These are phyloP conservation scores for Morpho deidamia DNA, from an alignment of 2,888 invertebrate genomes.

Conservation along the genomic window DNA sequence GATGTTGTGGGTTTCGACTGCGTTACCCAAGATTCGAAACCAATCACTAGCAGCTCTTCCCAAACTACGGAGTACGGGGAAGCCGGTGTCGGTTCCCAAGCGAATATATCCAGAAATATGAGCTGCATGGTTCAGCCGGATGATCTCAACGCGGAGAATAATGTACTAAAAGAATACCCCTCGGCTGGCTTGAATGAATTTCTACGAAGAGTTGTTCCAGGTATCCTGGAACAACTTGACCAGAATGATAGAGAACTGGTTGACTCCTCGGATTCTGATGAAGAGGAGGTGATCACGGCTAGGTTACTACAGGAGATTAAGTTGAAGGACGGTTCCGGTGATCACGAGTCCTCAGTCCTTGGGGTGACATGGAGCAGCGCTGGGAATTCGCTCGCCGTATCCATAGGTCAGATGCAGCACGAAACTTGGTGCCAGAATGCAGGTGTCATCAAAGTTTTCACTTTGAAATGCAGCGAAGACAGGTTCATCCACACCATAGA, in stretches of 20 bases:
- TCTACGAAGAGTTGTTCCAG: constrained; percentile 53
- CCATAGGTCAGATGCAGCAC: constrained; percentile 51
- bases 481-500: constrained; percentile 45
- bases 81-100: constrained; percentile 42
- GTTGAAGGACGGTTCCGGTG: constrained; percentile 48
- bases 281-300: constrained; percentile 47
- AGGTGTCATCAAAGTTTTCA: constrained; percentile 54
- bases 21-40: constrained; percentile 32
- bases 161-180: constrained; percentile 42
- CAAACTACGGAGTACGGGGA: constrained; percentile 54
- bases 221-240: constrained; percentile 56
- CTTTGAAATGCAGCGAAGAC: constrained; percentile 67
- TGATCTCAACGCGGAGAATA: constrained; percentile 42
- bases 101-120: constrained; percentile 36
- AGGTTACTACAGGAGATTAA: constrained; percentile 47
- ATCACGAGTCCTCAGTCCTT: constrained; percentile 45
- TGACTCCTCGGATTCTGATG: constrained; percentile 61
- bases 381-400: constrained; percentile 55
- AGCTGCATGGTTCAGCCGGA: constrained; percentile 43
- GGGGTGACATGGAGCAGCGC: constrained; percentile 55
- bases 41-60: constrained; percentile 37
- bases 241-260: constrained; percentile 40
- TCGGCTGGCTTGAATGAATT: constrained; percentile 58
- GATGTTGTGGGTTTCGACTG: constrained; percentile 60
- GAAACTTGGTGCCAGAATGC: constrained; percentile 59